Evolutionary conservation across 1,140 invertebrate genomes (phyloP), one percentile per base, ranked within the genome.

Genomic region (Habropoda laboriosa): DNA sequence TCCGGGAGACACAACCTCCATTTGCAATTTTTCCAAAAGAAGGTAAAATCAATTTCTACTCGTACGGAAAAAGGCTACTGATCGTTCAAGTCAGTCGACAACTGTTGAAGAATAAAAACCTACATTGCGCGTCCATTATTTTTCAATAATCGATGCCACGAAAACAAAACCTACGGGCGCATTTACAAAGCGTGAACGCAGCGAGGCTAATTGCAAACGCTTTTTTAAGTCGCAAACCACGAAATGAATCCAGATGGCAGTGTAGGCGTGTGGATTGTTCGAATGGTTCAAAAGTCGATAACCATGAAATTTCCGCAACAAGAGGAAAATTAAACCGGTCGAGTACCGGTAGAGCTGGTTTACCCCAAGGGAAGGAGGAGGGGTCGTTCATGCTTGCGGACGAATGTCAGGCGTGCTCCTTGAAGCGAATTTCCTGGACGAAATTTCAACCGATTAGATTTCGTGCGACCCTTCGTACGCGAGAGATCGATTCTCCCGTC

Each of bases 391-490:
- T 42, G n/a, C 18, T 49, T 42, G 32, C 55, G 21, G 35, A 27
- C n/a, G 18, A 64, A 21, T 40, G 47, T 27, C 42, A 21, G 40
- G 38, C 16, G 16, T 61, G 70, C 24, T 74, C 40, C 13, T 64
- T 42, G 21, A 55, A 35, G 38, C 45, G 68, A 66, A 66, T 63
- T 64, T 80, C 63, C 73, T 53, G 68, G 38, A 55, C 72, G 79
- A 80, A 80, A 76, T 80, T 76, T 80, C 72, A 67, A 67, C 73
- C 79, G 73, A 66, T 80, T 74, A 74, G 78, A 80, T 80, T 74
- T 73, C 68, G 49, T 47, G 51, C 45, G 57, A 57, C 35, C 24
- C 42, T 6, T 21, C 38, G 12, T 67, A 35, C 24, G 10, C 16
- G 53, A 16, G 55, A 66, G 40, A 66, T 64, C 58, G 70, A 27